phyloP scores from a whole-genome alignment of 2,797 vertebrate species.

The Florisuga fusca region DNA sequence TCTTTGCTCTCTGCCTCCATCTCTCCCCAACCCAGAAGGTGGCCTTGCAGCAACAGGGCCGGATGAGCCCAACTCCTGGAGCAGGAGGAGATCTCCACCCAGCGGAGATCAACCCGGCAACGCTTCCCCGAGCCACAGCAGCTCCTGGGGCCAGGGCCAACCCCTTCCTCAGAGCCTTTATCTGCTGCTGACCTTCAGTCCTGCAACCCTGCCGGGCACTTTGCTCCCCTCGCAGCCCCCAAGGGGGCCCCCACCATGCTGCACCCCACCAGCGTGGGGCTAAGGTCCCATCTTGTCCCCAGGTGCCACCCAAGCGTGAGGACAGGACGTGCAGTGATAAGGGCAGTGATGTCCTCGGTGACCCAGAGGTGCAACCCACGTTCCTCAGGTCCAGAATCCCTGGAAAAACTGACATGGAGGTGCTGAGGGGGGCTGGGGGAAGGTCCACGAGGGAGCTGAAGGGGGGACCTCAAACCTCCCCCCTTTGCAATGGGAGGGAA shows the following conservation, averaged over 20 bases:
- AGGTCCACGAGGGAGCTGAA: background rate
- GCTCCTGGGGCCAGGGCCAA: background rate
- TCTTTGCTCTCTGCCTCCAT: background rate
- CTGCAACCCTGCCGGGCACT: fast-evolving
- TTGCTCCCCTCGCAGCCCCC: background rate
- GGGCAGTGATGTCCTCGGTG: background rate
- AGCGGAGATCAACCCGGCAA: background rate
- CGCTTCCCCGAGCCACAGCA: background rate
- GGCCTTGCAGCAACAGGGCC: fast-evolving
- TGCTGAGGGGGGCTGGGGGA: background rate
- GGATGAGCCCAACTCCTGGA: background rate
- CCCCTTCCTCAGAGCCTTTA: background rate
- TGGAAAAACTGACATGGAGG: fast-evolving
- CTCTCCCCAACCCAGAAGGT: fast-evolving
- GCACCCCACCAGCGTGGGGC: fast-evolving
- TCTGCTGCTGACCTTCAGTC: background rate
- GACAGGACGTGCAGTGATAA: background rate
- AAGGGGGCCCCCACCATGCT: background rate
- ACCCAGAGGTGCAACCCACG: fast-evolving
- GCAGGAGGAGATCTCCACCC: background rate
- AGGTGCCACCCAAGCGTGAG: background rate
- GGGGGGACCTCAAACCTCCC: background rate
- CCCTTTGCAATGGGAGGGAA: background rate
- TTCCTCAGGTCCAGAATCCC: fast-evolving
- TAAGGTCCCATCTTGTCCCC: background rate